A percentile compares a stretch with the other conserved stretches of the same genome.
phyloP scores from a whole-genome alignment of 2,113 vertebrate species.

The Indri indri region DNA sequence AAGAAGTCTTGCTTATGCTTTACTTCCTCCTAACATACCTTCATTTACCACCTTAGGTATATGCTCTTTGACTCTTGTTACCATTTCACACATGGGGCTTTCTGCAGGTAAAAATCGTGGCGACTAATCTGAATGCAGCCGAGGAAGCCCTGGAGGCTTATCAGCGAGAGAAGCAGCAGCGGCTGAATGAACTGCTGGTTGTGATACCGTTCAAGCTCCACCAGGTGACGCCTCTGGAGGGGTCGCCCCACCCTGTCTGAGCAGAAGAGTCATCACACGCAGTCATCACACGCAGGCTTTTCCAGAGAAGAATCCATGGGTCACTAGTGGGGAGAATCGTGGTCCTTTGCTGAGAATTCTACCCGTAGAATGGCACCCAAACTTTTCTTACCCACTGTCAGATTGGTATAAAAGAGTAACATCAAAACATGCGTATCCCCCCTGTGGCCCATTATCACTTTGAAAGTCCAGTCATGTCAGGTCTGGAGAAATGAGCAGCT shows the following conservation, averaged over 20 bases:
- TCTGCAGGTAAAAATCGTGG: constrained; percentile 87
- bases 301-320: not conserved
- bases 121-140: constrained; percentile 79
- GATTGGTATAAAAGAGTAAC: not conserved
- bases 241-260: rapidly evolving
- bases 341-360: not conserved
- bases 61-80: not conserved
- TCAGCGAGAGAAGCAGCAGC: constrained; percentile 93
- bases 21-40: too few species aligned
- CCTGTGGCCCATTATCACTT: not conserved
- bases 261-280: not conserved
- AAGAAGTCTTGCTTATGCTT: too few species aligned
- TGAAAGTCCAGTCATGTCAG: not conserved
- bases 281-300: not conserved
- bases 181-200: constrained; percentile 91
- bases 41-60: not conserved
- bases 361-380: not conserved
- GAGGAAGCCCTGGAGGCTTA: constrained; percentile 89
- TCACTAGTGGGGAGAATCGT: not conserved
- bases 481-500: not conserved
- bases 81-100: not conserved
- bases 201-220: constrained; percentile 92
- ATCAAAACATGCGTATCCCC: not conserved
- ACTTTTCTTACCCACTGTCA: not conserved
- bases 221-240: constrained; percentile 86